Conservation (phyloP, 2,888 invertebrate genomes). For the Phorcus lineatus region DNA sequence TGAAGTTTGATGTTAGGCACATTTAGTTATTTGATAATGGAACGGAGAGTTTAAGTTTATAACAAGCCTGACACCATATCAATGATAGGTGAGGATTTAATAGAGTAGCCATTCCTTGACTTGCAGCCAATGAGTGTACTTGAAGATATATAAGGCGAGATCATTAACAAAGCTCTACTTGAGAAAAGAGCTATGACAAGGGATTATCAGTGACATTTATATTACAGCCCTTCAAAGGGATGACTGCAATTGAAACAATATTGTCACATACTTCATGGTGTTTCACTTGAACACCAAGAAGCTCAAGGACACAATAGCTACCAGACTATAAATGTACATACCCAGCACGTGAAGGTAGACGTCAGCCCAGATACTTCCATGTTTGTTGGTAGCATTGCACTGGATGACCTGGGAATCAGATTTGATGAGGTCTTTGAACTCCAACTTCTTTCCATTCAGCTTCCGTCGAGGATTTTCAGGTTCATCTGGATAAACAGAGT, state of each 20-base stretch:
- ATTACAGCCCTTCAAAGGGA: too few species aligned
- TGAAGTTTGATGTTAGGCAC: too few species aligned
- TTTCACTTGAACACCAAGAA: neutral
- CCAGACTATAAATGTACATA: constrained; percentile 74
- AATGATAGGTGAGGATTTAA: too few species aligned
- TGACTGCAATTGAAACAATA: neutral
- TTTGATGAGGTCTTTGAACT: constrained; percentile 83
- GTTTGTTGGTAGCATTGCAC: constrained; percentile 98
- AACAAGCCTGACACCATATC: too few species aligned
- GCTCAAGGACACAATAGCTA: neutral
- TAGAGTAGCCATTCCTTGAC: too few species aligned
- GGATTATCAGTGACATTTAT: too few species aligned
- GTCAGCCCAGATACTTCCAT: constrained; percentile 98
- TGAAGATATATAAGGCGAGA: too few species aligned
- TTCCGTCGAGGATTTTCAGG: constrained; percentile 38
- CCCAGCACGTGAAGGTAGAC: constrained; percentile 95
- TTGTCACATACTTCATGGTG: neutral
- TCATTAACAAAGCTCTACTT: too few species aligned
- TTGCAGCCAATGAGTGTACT: too few species aligned
- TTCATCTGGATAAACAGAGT: constrained; percentile 27
- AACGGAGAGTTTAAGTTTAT: too few species aligned
- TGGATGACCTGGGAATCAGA: constrained; percentile 87
- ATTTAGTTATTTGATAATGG: too few species aligned
- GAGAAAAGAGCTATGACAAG: too few species aligned
- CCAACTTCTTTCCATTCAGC: constrained; percentile 43